Evolutionary conservation across 2,888 invertebrate species (phyloP).

Genomic region (Ryuthela nishihirai): DNA sequence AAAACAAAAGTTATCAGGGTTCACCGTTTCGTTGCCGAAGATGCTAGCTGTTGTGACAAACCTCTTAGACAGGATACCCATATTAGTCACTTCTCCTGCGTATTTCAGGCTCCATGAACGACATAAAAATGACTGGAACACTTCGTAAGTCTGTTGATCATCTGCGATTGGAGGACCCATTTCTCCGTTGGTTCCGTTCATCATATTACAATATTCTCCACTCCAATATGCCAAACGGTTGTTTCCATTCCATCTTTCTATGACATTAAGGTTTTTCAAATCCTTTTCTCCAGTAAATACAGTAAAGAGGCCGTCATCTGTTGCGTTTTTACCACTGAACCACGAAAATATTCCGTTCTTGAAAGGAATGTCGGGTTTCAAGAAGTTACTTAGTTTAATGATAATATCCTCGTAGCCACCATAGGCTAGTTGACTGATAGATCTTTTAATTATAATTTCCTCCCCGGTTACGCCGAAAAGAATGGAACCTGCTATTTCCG

Average conservation of each 20-base stretch:
- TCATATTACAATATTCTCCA: conserved; percentile 12
- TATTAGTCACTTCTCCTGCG: background rate
- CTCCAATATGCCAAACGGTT: conserved; percentile 17
- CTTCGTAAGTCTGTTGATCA: background rate
- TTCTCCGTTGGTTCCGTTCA: conserved; percentile 26
- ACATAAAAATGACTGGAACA: conserved; percentile 24
- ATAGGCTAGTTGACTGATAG: conserved; percentile 26
- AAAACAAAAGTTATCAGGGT: conserved; percentile 35
- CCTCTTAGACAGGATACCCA: conserved; percentile 15
- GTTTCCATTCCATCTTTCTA: conserved; percentile 32
- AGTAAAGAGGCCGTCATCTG: conserved; percentile 36
- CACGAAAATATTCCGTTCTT: conserved; percentile 23
- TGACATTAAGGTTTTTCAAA: conserved; percentile 8
- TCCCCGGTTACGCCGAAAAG: conserved; percentile 8
- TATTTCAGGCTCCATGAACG: conserved; percentile 28
- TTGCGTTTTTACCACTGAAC: conserved; percentile 35
- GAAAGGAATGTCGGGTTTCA: conserved; percentile 18
- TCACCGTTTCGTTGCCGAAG: conserved; percentile 26
- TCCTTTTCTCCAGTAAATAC: conserved; percentile 35
- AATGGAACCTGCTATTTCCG: conserved; percentile 1
- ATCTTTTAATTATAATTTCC: conserved; percentile 11
- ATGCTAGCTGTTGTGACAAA: conserved; percentile 14
- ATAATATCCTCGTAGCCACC: conserved; percentile 30
- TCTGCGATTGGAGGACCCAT: conserved; percentile 9
- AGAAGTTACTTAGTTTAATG: conserved; percentile 8